phyloP scores from a whole-genome alignment of 2,797 vertebrate genomes.

The Molossus molossus region DNA sequence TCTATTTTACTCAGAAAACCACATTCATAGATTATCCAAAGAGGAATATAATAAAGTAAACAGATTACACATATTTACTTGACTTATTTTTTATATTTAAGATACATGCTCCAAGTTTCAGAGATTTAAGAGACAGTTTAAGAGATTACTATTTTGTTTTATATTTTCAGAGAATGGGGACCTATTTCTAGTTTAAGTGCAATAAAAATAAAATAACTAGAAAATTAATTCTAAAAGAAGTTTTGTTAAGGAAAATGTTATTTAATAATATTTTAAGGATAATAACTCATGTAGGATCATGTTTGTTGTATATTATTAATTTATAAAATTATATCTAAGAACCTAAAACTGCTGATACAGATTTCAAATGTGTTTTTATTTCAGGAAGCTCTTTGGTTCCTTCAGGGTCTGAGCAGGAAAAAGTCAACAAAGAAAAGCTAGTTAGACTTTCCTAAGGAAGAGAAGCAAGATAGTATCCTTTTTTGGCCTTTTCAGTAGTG shows the following conservation, averaged over 20 bases:
- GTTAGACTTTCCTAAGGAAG: slow-evolving; percentile 19
- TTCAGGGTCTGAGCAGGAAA: neutral
- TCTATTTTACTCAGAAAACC: slow-evolving; percentile 66
- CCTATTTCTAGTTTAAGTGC: slow-evolving; percentile 68
- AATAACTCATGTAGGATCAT: slow-evolving; percentile 15
- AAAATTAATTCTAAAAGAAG: slow-evolving; percentile 61
- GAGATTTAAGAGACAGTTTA: slow-evolving; percentile 31
- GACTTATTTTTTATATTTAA: slow-evolving; percentile 54
- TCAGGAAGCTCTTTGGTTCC: neutral
- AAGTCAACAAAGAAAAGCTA: neutral
- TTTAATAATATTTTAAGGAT: slow-evolving; percentile 55
- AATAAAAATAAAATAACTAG: slow-evolving; percentile 66
- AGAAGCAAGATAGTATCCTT: neutral
- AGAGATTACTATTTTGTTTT: slow-evolving; percentile 62
- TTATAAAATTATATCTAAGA: slow-evolving; percentile 15
- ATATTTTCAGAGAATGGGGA: slow-evolving; percentile 38
- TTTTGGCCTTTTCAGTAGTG: neutral
- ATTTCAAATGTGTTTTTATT: slow-evolving; percentile 52
- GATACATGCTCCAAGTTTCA: slow-evolving; percentile 30
- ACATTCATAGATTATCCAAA: slow-evolving; percentile 60
- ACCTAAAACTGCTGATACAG: neutral
- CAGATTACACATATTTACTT: neutral
- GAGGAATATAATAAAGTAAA: slow-evolving; percentile 62
- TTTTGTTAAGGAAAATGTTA: slow-evolving; percentile 39
- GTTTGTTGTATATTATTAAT: neutral